A percentile compares a stretch with the other conserved stretches of the same genome.
Conservation (phyloP, 2,113 vertebrate genomes). For the Sinocyclocheilus rhinocerous region DNA sequence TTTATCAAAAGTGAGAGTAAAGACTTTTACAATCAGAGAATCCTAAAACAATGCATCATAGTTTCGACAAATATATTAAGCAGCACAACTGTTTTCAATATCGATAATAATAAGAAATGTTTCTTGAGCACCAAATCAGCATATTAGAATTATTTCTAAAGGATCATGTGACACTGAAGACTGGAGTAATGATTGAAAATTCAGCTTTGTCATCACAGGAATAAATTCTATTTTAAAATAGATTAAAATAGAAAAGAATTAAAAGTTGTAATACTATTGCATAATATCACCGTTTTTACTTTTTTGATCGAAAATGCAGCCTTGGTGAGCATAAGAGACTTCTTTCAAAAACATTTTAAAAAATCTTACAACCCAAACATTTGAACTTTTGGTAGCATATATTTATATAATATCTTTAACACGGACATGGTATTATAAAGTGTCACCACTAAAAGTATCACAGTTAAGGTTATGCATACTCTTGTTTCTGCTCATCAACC, state of each 20-base stretch:
- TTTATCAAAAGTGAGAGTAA: neutral
- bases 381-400: too few species aligned
- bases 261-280: too few species aligned
- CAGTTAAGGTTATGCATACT: conserved; percentile 73
- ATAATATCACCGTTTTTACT: too few species aligned
- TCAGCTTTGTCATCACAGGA: neutral
- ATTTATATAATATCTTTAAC: neutral
- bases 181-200: neutral
- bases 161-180: neutral
- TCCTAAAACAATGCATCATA: neutral
- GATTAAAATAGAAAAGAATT: too few species aligned
- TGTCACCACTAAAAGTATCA: neutral
- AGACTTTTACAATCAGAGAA: neutral
- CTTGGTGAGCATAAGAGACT: neutral
- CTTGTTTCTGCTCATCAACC: conserved; percentile 87
- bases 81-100: neutral
- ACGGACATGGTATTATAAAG: neutral
- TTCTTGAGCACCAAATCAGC: neutral
- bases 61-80: neutral
- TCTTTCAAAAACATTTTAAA: neutral
- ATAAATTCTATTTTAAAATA: neutral
- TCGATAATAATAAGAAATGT: neutral
- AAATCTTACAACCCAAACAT: neutral
- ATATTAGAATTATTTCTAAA: neutral
- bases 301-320: neutral